phyloP scores from a whole-genome alignment of 30 jellyfish, hydroid and myxozoan species.

The Aurelia aurita region DNA sequence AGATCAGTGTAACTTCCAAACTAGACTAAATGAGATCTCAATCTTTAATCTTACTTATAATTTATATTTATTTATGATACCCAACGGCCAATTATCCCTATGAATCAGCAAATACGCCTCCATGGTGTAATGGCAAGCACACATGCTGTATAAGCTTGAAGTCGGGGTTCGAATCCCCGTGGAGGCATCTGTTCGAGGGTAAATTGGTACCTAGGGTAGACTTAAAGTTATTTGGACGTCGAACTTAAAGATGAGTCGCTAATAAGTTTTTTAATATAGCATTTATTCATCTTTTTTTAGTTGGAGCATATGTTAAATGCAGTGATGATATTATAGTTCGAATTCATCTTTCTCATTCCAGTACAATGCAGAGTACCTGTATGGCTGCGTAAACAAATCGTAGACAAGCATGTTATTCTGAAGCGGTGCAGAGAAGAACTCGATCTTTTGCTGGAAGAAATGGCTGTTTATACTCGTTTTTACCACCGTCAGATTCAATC shows the following conservation, averaged over 20 bases:
- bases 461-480: conserved; percentile 8
- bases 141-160: conserved; percentile 10
- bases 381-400: neutral
- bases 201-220: too few species aligned
- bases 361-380: neutral
- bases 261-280: too few species aligned
- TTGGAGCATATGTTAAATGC: too few species aligned
- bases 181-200: conserved; percentile 15
- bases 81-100: too few species aligned
- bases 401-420: conserved; percentile 4
- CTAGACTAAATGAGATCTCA: too few species aligned
- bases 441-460: conserved; percentile 12
- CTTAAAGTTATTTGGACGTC: too few species aligned
- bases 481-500: neutral
- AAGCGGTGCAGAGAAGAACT: conserved; percentile 2
- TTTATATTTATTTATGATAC: too few species aligned
- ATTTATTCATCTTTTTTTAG: too few species aligned
- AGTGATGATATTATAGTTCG: too few species aligned
- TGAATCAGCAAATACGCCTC: conserved; percentile 2
- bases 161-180: conserved; percentile 55
- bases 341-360: neutral
- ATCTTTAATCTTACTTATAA: too few species aligned
- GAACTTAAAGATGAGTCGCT: too few species aligned
- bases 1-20: too few species aligned
- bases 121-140: conserved; percentile 35